Conservation (phyloP, 2,797 vertebrate species). For the Peromyscus attwateri region DNA sequence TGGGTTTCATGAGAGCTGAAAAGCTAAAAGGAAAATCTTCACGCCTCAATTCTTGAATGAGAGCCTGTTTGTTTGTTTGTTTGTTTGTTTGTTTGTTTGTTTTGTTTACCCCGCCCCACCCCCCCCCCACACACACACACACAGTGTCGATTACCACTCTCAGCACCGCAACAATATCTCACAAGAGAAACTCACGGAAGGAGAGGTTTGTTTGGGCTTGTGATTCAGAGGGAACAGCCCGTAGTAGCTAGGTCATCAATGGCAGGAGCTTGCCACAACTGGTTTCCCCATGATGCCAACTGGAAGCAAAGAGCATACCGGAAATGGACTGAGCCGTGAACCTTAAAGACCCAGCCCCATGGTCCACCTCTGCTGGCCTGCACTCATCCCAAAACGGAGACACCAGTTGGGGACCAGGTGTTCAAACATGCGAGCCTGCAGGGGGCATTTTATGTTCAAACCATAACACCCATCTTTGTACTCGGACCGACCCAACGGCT, state of each 20-base stretch:
- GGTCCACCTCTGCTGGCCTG: background rate
- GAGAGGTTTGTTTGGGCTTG: background rate
- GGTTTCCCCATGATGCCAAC: background rate
- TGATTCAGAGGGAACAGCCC: background rate
- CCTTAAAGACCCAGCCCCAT: background rate
- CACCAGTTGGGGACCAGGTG: background rate
- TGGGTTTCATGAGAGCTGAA: background rate
- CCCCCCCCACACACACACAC: no score
- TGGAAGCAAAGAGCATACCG: background rate
- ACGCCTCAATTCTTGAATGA: no score
- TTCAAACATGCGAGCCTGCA: background rate
- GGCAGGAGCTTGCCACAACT: background rate
- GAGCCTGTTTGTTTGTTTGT: no score
- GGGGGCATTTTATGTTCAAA: background rate
- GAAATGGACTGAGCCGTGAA: background rate
- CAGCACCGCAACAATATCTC: background rate
- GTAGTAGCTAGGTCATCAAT: background rate
- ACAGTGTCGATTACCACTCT: background rate
- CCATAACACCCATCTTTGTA: background rate
- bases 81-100: background rate
- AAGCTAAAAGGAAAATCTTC: background rate
- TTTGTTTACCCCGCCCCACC: no score
- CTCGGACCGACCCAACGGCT: background rate
- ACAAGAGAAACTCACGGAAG: background rate
- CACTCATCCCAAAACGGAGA: background rate